Evolutionary conservation across 2,888 invertebrate genomes (phyloP).

Genomic region (Melikaiella ostensackeni): DNA sequence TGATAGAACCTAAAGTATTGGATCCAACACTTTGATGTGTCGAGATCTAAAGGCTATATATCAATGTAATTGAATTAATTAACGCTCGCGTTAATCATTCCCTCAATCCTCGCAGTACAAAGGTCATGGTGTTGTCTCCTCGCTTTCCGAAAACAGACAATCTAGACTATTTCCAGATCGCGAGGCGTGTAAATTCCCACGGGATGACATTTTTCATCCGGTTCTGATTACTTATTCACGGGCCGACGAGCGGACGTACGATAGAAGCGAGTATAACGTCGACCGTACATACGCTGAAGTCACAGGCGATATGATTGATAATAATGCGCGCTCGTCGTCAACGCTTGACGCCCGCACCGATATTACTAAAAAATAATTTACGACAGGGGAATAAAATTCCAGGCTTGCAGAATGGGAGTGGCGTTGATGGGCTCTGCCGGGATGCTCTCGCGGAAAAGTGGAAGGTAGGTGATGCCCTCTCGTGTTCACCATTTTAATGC

Average conservation of each 20-base stretch:
- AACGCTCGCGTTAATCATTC: background rate
- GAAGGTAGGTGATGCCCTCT: background rate
- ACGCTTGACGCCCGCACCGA: constrained; percentile 51
- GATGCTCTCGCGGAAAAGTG: background rate
- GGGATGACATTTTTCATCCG: constrained; percentile 68
- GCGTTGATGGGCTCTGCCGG: constrained; percentile 55
- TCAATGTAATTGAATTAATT: constrained; percentile 13
- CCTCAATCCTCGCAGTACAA: background rate
- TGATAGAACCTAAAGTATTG: background rate
- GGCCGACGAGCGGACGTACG: constrained; percentile 56
- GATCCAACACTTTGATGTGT: background rate
- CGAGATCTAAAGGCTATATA: background rate
- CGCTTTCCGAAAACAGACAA: background rate
- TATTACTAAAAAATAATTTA: constrained; percentile 71
- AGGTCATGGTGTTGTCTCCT: constrained; percentile 14
- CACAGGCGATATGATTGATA: constrained; percentile 70
- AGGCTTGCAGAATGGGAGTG: constrained; percentile 49
- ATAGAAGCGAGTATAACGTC: constrained; percentile 8
- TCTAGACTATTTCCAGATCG: constrained; percentile 50
- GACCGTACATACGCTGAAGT: constrained; percentile 15
- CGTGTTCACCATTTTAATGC: background rate
- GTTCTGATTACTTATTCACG: constrained; percentile 69
- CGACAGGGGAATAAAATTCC: constrained; percentile 67
- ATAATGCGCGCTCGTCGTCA: constrained; percentile 64
- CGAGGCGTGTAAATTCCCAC: constrained; percentile 62